Percentiles rank a stretch among this genome's conserved stretches.
Evolutionary conservation across 2,797 vertebrate species (phyloP).

Genomic region (Micromesistius poutassou): DNA sequence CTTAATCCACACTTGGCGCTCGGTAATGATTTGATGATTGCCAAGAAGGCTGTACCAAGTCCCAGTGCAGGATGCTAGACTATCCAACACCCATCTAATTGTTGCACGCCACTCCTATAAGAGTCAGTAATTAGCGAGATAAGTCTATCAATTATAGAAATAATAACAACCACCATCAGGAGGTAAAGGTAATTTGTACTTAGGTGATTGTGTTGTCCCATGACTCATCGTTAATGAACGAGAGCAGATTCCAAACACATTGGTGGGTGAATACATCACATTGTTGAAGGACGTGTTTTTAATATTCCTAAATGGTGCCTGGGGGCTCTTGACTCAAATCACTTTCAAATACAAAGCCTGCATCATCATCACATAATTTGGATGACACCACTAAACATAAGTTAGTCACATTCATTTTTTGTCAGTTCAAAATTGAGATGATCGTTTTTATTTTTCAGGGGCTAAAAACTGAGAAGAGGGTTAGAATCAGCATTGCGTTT

Average conservation of each 20-base stretch:
- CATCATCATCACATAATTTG: neutral
- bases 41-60: conserved; percentile 24
- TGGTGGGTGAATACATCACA: neutral
- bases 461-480: neutral
- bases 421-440: neutral
- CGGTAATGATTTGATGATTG: conserved; percentile 19
- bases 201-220: neutral
- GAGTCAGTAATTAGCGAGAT: conserved; percentile 47
- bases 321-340: neutral
- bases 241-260: neutral
- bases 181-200: neutral
- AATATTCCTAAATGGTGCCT: neutral
- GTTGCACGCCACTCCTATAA: conserved; percentile 22
- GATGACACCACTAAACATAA: neutral
- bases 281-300: neutral
- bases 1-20: conserved; percentile 13
- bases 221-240: neutral
- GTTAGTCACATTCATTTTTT: neutral
- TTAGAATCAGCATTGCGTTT: neutral
- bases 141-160: conserved; percentile 49
- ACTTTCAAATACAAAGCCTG: neutral
- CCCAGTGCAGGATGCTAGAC: conserved; percentile 17
- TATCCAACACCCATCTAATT: conserved; percentile 38
- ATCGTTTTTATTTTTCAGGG: neutral
- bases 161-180: conserved; percentile 22